These are phyloP conservation scores for Haliclona indistincta DNA, from an alignment of 37 sponge, comb jelly and placozoan genomes.

Conservation along the genomic window DNA sequence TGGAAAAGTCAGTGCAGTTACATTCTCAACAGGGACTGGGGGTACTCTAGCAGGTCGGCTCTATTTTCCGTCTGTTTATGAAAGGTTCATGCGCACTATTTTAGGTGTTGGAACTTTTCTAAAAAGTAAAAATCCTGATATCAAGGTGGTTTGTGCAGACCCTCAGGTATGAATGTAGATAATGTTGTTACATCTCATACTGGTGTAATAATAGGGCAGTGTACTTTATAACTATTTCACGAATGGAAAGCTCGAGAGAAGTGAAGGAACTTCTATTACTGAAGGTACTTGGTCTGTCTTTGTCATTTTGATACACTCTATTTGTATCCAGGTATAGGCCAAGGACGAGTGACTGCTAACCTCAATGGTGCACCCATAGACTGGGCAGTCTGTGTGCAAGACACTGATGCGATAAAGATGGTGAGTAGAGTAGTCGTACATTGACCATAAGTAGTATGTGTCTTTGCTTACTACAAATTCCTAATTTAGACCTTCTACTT, in stretches of 20 bases:
- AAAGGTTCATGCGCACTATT: neutral
- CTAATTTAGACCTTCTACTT: slow-evolving; percentile 62
- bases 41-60: slow-evolving; percentile 80
- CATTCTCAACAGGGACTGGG: slow-evolving; percentile 86
- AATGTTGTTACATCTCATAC: neutral
- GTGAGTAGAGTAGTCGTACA: slow-evolving; percentile 12
- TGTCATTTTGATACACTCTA: neutral
- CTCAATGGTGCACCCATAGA: slow-evolving; percentile 82
- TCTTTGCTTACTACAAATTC: neutral
- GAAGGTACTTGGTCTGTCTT: slow-evolving; percentile 59
- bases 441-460: neutral
- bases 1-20: slow-evolving; percentile 83
- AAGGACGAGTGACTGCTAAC: slow-evolving; percentile 82
- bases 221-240: slow-evolving; percentile 79
- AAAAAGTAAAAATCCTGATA: slow-evolving; percentile 67
- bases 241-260: slow-evolving; percentile 68
- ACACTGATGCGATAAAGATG: slow-evolving; percentile 72
- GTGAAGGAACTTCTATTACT: slow-evolving; percentile 81
- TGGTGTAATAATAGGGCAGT: slow-evolving; percentile 62
- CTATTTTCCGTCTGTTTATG: neutral
- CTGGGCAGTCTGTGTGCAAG: slow-evolving; percentile 57
- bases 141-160: slow-evolving; percentile 81
- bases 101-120: slow-evolving; percentile 82
- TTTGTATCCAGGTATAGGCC: slow-evolving; percentile 73
- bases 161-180: slow-evolving; percentile 54